A percentile compares a stretch with the other conserved stretches of the same genome.
phyloP scores from a whole-genome alignment of 92 coral and sea anemone genomes.

The Chrysogorgia sp. region DNA sequence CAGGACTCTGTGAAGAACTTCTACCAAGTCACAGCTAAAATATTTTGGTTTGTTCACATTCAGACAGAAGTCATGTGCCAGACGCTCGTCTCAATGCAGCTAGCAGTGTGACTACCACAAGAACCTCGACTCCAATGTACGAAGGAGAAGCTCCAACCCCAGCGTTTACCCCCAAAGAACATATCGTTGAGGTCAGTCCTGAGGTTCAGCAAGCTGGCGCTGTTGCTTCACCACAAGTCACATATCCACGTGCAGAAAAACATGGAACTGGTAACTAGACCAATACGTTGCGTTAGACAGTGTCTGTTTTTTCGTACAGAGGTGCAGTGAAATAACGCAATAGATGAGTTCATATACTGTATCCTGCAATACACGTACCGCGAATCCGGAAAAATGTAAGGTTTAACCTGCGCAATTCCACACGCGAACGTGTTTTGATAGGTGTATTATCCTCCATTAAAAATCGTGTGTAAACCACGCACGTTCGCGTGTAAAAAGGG shows the following conservation, averaged over 20 bases:
- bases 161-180: slow-evolving; percentile 67
- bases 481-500: too few species aligned
- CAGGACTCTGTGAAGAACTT: too few species aligned
- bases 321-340: not conserved
- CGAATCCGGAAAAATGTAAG: too few species aligned
- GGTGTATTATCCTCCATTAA: too few species aligned
- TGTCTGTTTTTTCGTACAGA: not conserved
- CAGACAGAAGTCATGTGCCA: slow-evolving; percentile 40
- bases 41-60: slow-evolving; percentile 38
- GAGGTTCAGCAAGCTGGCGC: slow-evolving; percentile 66
- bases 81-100: slow-evolving; percentile 30
- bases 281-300: not conserved
- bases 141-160: slow-evolving; percentile 42
- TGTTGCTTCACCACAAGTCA: slow-evolving; percentile 69
- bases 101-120: too few species aligned
- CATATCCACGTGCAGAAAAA: slow-evolving; percentile 67
- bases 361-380: too few species aligned
- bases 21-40: too few species aligned
- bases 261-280: slow-evolving; percentile 48
- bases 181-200: slow-evolving; percentile 73
- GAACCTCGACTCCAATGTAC: slow-evolving; percentile 47
- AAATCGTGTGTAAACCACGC: too few species aligned
- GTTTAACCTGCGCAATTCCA: too few species aligned
- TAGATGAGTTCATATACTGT: too few species aligned
- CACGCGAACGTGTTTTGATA: too few species aligned